Evolutionary conservation across 2,113 vertebrate genomes (phyloP).

Genomic region (Alexandromys fortis): DNA sequence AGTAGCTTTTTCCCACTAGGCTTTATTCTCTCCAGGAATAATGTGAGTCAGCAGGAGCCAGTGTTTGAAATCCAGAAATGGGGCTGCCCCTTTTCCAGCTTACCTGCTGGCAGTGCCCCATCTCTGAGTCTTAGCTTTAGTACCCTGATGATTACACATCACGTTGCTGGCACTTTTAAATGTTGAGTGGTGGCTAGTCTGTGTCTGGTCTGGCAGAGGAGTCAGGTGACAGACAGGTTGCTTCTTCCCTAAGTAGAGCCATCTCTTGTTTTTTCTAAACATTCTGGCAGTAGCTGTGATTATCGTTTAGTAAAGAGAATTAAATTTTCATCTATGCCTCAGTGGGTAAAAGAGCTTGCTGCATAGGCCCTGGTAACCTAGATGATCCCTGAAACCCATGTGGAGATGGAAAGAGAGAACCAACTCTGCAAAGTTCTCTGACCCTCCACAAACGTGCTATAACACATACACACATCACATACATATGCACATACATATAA

Average conservation of each 20-base stretch:
- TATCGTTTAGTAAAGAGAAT: background rate
- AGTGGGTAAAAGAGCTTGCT: background rate
- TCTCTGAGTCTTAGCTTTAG: background rate
- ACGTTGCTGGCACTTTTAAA: background rate
- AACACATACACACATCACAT: no score
- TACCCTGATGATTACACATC: accelerated
- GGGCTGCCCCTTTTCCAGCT: background rate
- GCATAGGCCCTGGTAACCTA: no score
- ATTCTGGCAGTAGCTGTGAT: background rate
- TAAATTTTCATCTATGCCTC: slow-evolving; percentile 30
- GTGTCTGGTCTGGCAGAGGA: background rate
- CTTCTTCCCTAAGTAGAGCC: background rate
- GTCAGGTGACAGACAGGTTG: background rate
- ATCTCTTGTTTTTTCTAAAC: background rate
- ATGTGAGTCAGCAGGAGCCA: background rate
- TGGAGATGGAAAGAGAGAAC: background rate
- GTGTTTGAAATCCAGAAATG: background rate
- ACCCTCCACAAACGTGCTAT: background rate
- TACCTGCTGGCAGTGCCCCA: background rate
- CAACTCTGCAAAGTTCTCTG: background rate
- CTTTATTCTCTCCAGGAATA: background rate
- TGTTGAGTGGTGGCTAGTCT: background rate
- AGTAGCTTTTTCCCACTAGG: background rate
- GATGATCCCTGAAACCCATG: background rate
- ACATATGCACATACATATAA: background rate